Evolutionary conservation across 1,140 invertebrate species (phyloP).

Genomic region (Armadillidium nasatum): DNA sequence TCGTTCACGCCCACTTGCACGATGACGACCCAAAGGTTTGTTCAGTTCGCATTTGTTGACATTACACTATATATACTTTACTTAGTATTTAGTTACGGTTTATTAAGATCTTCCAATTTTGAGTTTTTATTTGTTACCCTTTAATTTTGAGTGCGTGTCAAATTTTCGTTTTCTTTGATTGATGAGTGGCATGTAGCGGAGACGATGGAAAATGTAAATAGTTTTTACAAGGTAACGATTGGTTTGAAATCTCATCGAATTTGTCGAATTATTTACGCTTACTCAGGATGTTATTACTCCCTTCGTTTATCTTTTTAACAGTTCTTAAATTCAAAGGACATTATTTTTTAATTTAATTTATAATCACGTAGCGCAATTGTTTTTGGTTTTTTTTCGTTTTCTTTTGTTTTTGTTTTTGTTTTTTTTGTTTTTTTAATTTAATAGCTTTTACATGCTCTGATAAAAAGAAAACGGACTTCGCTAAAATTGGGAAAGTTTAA

Average conservation of each 20-base stretch:
- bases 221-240: neutral
- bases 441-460: no score
- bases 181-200: neutral
- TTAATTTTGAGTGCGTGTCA: slow-evolving; percentile 4
- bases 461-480: neutral
- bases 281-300: neutral
- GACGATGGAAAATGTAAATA: slow-evolving; percentile 5
- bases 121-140: slow-evolving; percentile 7
- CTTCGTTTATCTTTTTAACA: neutral
- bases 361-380: no score
- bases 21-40: slow-evolving; percentile 6
- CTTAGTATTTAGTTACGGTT: neutral
- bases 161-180: slow-evolving; percentile 8
- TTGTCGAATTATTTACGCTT: neutral
- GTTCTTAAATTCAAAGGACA: neutral
- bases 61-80: slow-evolving; percentile 14
- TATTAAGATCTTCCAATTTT: slow-evolving; percentile 12
- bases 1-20: neutral
- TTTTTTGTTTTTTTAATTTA: no score
- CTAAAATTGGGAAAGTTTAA: neutral
- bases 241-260: neutral
- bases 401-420: no score
- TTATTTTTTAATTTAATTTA: slow-evolving; percentile 4
- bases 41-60: slow-evolving; percentile 12
- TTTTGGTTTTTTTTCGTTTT: no score